phyloP scores from a whole-genome alignment of 1,140 invertebrate species.

The Gonioctena quinquepunctata region DNA sequence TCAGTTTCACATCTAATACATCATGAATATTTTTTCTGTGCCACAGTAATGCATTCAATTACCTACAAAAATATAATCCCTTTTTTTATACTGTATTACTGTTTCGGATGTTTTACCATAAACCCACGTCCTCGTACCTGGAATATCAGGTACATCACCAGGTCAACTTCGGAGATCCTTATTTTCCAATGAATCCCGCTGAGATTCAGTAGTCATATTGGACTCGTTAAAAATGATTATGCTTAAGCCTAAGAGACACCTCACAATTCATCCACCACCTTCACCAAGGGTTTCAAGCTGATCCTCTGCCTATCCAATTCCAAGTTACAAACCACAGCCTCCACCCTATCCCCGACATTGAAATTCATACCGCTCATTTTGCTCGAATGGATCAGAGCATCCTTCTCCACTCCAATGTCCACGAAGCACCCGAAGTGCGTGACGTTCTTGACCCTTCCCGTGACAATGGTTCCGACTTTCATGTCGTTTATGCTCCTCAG shows the following conservation, averaged over 20 bases:
- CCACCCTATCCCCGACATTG: slow-evolving; percentile 72
- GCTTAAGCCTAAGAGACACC: not conserved
- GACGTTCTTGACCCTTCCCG: slow-evolving; percentile 76
- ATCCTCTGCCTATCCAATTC: slow-evolving; percentile 60
- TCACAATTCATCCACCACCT: not conserved
- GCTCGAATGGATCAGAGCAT: slow-evolving; percentile 76
- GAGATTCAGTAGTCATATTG: no score
- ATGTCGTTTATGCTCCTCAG: slow-evolving; percentile 66
- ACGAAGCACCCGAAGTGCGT: slow-evolving; percentile 91
- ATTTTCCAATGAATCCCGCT: no score
- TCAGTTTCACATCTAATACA: no score
- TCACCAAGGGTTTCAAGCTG: slow-evolving; percentile 52
- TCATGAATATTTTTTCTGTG: no score
- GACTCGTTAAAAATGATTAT: no score
- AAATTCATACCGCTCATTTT: slow-evolving; percentile 64
- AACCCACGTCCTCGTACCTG: no score
- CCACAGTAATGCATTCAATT: no score
- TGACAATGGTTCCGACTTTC: slow-evolving; percentile 54
- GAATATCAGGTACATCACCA: no score
- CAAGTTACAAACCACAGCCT: slow-evolving; percentile 64
- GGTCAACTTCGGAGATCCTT: no score
- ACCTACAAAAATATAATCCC: no score
- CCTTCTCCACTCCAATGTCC: slow-evolving; percentile 79
- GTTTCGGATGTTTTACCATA: no score
- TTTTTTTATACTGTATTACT: no score